These are phyloP conservation scores for Fulica atra DNA, from an alignment of 2,113 vertebrate species.

Conservation along the genomic window DNA sequence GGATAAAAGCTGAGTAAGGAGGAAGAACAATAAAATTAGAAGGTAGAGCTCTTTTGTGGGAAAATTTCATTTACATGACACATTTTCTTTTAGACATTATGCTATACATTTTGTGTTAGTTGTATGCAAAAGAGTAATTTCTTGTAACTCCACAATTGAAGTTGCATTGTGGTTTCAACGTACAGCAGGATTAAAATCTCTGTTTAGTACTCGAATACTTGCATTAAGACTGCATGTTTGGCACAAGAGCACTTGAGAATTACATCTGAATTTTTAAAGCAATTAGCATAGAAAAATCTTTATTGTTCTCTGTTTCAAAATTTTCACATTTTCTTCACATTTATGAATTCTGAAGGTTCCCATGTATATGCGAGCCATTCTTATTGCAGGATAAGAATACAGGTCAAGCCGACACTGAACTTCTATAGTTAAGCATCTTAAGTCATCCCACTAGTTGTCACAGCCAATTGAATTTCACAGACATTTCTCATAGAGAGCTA, in stretches of 20 bases:
- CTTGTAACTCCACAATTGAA: background rate
- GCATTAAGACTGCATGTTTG: background rate
- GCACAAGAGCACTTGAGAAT: background rate
- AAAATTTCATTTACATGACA: background rate
- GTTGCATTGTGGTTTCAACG: background rate
- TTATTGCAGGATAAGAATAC: background rate
- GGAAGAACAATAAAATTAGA: background rate
- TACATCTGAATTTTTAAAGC: background rate
- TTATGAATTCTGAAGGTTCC: background rate
- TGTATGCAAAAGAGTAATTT: background rate
- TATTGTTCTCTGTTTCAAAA: background rate
- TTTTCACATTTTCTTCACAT: background rate
- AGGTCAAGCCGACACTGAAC: background rate
- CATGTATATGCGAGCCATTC: background rate
- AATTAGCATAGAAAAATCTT: background rate
- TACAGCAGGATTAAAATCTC: background rate
- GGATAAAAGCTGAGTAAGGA: background rate
- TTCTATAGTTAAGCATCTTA: background rate
- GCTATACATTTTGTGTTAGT: background rate
- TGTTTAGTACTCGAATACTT: background rate
- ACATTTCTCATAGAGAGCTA: background rate
- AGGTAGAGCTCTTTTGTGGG: background rate
- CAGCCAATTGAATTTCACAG: background rate
- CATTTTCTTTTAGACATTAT: background rate
- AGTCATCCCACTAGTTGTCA: background rate